These are phyloP conservation scores for Zelleria hepariella DNA, from an alignment of 2,888 invertebrate genomes.

Conservation along the genomic window DNA sequence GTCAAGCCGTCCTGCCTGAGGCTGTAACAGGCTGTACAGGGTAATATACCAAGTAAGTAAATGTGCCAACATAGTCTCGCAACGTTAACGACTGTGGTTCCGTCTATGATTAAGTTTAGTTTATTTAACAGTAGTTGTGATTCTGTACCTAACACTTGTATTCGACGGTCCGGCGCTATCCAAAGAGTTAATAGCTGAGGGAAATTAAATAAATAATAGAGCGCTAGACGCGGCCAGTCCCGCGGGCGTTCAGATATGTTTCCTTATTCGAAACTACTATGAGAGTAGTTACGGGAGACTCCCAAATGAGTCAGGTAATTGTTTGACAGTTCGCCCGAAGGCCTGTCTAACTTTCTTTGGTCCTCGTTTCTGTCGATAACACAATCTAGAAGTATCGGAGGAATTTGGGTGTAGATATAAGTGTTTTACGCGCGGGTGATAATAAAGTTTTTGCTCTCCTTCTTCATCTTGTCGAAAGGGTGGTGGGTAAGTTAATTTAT, in stretches of 20 bases:
- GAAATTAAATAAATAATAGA: not conserved
- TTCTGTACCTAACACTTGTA: too few species aligned
- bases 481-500: not conserved
- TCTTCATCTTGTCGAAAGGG: not conserved
- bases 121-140: too few species aligned
- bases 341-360: slow-evolving; percentile 9
- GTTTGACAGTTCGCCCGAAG: slow-evolving; percentile 29
- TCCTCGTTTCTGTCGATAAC: slow-evolving; percentile 26
- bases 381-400: slow-evolving; percentile 26
- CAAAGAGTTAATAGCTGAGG: not conserved
- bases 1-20: too few species aligned
- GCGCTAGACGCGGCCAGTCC: slow-evolving; percentile 5
- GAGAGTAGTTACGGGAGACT: slow-evolving; percentile 14
- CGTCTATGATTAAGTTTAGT: too few species aligned
- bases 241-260: slow-evolving; percentile 16
- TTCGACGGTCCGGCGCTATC: too few species aligned
- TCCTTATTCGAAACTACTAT: slow-evolving; percentile 39
- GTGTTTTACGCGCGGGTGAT: slow-evolving; percentile 1
- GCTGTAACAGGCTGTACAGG: too few species aligned
- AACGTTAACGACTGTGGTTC: too few species aligned
- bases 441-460: not conserved
- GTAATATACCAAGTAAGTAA: too few species aligned
- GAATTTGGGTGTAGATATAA: slow-evolving; percentile 22
- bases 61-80: too few species aligned
- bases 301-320: slow-evolving; percentile 12